Evolutionary conservation across 2,113 vertebrate genomes (phyloP).

Genomic region (Abramis brama): DNA sequence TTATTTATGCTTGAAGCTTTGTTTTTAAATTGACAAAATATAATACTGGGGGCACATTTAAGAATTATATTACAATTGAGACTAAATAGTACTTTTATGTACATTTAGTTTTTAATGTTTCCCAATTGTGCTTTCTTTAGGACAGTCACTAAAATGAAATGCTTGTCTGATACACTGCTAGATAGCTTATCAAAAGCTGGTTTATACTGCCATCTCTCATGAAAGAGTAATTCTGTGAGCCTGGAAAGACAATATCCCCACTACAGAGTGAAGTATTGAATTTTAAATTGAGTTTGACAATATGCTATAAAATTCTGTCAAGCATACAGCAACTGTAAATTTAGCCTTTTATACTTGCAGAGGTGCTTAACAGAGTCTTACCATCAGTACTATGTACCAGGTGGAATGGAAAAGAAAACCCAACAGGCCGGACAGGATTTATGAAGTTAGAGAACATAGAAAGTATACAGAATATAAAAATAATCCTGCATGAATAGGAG

Average conservation of each 20-base stretch:
- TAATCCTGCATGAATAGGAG: background rate
- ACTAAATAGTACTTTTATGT: background rate
- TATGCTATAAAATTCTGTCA: slow-evolving; percentile 38
- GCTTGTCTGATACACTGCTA: background rate
- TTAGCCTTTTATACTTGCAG: slow-evolving; percentile 27
- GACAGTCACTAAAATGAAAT: background rate
- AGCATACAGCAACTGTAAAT: slow-evolving; percentile 43
- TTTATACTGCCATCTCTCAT: slow-evolving; percentile 15
- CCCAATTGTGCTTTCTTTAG: background rate
- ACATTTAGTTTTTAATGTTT: background rate
- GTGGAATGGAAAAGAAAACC: slow-evolving; percentile 17
- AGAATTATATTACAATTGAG: too few relatives aligned
- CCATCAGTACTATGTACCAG: slow-evolving; percentile 3
- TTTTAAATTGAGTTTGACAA: slow-evolving; percentile 43
- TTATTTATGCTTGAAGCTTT: background rate
- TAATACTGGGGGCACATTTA: too few relatives aligned
- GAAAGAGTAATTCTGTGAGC: slow-evolving; percentile 18
- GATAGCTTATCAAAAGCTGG: background rate
- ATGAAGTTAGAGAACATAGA: slow-evolving; percentile 23
- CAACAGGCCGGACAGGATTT: slow-evolving; percentile 25
- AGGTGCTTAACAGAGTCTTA: slow-evolving; percentile 33
- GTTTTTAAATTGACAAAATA: background rate
- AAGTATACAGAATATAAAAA: slow-evolving; percentile 19
- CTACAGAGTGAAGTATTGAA: slow-evolving; percentile 8
- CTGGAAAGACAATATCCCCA: slow-evolving; percentile 37